Evolutionary conservation across 2,797 vertebrate genomes (phyloP).

Genomic region (Acipenser oxyrinchus): DNA sequence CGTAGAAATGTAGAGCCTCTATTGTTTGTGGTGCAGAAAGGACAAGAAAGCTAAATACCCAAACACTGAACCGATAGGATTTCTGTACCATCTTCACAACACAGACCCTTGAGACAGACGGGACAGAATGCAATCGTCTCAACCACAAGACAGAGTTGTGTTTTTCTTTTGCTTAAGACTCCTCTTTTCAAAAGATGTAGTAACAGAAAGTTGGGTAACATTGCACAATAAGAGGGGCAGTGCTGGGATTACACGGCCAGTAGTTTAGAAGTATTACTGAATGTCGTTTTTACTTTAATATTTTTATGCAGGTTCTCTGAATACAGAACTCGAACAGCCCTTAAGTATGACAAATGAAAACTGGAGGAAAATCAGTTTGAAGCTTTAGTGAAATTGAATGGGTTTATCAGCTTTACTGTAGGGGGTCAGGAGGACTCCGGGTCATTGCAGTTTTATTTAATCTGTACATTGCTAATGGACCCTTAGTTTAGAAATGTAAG

Average conservation of each 20-base stretch:
- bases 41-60: slow-evolving; percentile 34
- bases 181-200: too few species aligned
- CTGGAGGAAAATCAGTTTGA: background rate
- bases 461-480: slow-evolving; percentile 23
- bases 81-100: slow-evolving; percentile 31
- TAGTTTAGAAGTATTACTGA: too few species aligned
- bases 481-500: slow-evolving; percentile 37
- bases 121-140: slow-evolving; percentile 38
- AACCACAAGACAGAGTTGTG: too few species aligned
- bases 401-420: slow-evolving; percentile 20
- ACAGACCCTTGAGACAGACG: slow-evolving; percentile 37
- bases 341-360: too few species aligned
- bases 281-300: too few species aligned
- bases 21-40: slow-evolving; percentile 41
- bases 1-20: slow-evolving; percentile 22
- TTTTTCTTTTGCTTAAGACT: too few species aligned
- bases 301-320: too few species aligned
- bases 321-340: too few species aligned
- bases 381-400: slow-evolving; percentile 20
- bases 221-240: too few species aligned
- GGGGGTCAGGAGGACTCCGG: slow-evolving; percentile 20
- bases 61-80: slow-evolving; percentile 35
- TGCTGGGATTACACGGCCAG: too few species aligned
- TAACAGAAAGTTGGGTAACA: too few species aligned
- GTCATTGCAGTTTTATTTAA: slow-evolving; percentile 34